A percentile compares a stretch with the other conserved stretches of the same genome.
These are phyloP conservation scores for Piscicola geometra DNA, from an alignment of 2,888 invertebrate species.

Conservation along the genomic window DNA sequence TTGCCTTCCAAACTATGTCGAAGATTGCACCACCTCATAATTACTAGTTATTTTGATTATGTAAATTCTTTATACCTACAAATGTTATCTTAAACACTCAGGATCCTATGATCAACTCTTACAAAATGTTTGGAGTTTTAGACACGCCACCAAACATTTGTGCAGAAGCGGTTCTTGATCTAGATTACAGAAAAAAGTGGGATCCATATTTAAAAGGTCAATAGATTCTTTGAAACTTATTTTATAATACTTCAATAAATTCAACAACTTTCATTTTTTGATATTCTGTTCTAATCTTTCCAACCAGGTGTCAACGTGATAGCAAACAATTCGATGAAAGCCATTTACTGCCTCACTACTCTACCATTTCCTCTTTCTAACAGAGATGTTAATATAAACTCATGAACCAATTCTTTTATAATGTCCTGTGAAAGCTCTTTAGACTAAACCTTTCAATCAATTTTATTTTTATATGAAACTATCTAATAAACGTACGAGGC, in stretches of 20 bases:
- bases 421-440: too few relatives aligned
- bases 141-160: conserved; percentile 32
- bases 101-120: not conserved
- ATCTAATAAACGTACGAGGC: too few relatives aligned
- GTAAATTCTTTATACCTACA: not conserved
- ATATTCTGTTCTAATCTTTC: too few relatives aligned
- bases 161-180: conserved; percentile 27
- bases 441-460: too few relatives aligned
- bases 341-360: conserved; percentile 32
- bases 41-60: not conserved
- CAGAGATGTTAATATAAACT: conserved; percentile 22
- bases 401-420: too few relatives aligned
- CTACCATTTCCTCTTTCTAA: conserved; percentile 29
- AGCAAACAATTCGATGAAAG: conserved; percentile 14
- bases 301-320: conserved; percentile 27
- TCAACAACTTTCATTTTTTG: not conserved
- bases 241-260: not conserved
- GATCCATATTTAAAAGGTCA: conserved; percentile 32
- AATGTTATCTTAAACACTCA: too few relatives aligned
- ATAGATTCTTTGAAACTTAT: not conserved
- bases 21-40: too few relatives aligned
- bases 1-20: too few relatives aligned
- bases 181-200: conserved; percentile 33
- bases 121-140: conserved; percentile 30
- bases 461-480: too few relatives aligned